phyloP scores from a whole-genome alignment of 2,888 invertebrate species.

The Esperia sulphurella region DNA sequence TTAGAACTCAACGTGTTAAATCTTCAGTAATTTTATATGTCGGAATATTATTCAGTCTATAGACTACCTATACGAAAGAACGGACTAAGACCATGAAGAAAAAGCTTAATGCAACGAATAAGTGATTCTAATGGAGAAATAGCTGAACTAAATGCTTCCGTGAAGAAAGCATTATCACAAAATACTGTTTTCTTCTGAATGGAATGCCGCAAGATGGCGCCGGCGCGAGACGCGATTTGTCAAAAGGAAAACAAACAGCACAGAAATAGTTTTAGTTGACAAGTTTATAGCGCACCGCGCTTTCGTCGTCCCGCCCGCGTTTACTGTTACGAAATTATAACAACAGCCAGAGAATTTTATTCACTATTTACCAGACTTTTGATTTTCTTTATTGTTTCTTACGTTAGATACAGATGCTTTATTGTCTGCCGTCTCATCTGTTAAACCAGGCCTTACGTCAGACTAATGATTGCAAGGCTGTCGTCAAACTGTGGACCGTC shows the following conservation, averaged over 20 bases:
- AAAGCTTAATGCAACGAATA: conserved; percentile 8
- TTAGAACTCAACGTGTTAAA: no score
- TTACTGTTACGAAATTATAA: conserved; percentile 45
- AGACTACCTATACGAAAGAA: background rate
- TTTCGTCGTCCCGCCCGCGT: conserved; percentile 25
- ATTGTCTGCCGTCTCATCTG: no score
- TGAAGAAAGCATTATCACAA: conserved; percentile 2
- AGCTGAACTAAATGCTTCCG: conserved; percentile 6
- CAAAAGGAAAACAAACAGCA: conserved; percentile 73
- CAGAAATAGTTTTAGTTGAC: conserved; percentile 74
- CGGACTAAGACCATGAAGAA: background rate
- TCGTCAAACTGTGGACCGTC: no score
- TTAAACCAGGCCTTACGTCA: no score
- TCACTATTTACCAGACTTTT: conserved; percentile 15
- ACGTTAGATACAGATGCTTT: background rate
- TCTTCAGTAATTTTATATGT: no score
- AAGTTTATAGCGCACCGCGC: conserved; percentile 62
- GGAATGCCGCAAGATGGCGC: conserved; percentile 62
- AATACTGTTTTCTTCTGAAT: conserved; percentile 18
- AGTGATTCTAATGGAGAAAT: conserved; percentile 3
- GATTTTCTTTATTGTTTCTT: conserved; percentile 1
- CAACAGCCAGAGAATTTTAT: conserved; percentile 45
- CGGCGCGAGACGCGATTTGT: conserved; percentile 61
- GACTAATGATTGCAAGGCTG: no score
- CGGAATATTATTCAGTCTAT: background rate